Evolutionary conservation across 1,140 invertebrate species (phyloP), one percentile per base, ranked within the genome.

Genomic region (Sinonovacula constricta): DNA sequence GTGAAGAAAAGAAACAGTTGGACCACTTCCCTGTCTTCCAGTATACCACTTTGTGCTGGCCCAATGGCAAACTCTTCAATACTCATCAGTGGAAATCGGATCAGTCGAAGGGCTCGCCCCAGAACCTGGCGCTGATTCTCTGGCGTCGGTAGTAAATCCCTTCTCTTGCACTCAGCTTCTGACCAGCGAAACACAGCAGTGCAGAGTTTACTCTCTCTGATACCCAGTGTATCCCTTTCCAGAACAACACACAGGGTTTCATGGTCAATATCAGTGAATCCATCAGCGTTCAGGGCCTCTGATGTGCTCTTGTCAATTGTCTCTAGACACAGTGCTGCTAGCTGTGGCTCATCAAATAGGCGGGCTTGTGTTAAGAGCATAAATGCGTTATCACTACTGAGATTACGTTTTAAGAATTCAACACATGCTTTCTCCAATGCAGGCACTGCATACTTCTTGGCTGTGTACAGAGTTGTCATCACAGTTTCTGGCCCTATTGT

Each of bases 41-140:
- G 90, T 24, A 97, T 90, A 18, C 94, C 94, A 83, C 87, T 87
- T 77, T 92, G 90, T 24, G 95, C 96, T 12, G 95, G 94, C 5
- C 94, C 94, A 85, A 93, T 93, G 0, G 96, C 96, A 91, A 97
- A 97, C 89, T 97, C 96, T 87, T 96, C 95, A 1, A 96, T 94
- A 0, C 94, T 95, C 96, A 97, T 97, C 3, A 97, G 90, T 3
- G 96, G 96, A 90, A 96, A 97, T 31, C 96, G 91, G 77, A 97
- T 94, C 0, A 96, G 92, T 45, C 93, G 92, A 54, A 97, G 92
- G 18, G 95, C 94, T 62, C 92, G 85, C 0, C 94, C 94, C 0
- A 97, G 89, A 0, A 96, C 94, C 62, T 91, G 88, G 78, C 95
- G 90, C 84, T 95, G 94, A 90, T 96, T 95, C 76, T 94, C 93